Base-by-base conservation (phyloP, 2,113 vertebrate species). In the Bufo gargarizans region DNA sequence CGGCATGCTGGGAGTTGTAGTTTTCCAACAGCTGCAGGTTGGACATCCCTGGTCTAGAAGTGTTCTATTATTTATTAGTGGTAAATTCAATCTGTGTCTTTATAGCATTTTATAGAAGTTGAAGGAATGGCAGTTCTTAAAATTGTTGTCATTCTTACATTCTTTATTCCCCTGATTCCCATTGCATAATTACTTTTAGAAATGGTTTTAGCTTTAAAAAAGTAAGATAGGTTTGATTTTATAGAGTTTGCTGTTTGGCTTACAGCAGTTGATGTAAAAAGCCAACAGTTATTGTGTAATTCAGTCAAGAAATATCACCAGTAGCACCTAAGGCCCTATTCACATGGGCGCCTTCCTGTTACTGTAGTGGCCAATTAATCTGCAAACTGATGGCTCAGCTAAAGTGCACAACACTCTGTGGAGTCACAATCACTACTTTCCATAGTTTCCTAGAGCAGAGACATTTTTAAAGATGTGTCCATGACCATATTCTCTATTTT, bases 251-350 rank as follows among this genome's bases (percentile, higher is more conserved):
- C 72, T 20, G 9, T 76, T 76, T 8, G 49, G 45, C 45, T 76
- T 49, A 76, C 16, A 55, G n/a, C 77, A 55, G 50, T 10, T 78
- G 77, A 78, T 78, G 20, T 55, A 49, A 77, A 49, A 55, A 56
- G 49, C 16, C 45, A 17, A 17, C 72, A 49, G 49, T 76, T 76
- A 2, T 76, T 49, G 72, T 76, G 71, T 47, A 50, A 76, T 76
- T 76, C 45, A 49, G 45, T 76, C 45, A 20, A 76, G 72, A 9
- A 50, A 20, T 76, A 76, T 11, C 72, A 76, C 16, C 72, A 76
- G 72, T 45, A 76, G 72, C 72, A 76, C 72, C 72, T 76, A 76
- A 76, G 72, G 72, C 72, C 43, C 45, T 49, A 49, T 76, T 49
- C 72, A 76, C 72, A 49, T 19, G 16, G 45, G 22, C 72, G 2